phyloP scores from a whole-genome alignment of 2,113 vertebrate genomes.

The Ciconia stormi region DNA sequence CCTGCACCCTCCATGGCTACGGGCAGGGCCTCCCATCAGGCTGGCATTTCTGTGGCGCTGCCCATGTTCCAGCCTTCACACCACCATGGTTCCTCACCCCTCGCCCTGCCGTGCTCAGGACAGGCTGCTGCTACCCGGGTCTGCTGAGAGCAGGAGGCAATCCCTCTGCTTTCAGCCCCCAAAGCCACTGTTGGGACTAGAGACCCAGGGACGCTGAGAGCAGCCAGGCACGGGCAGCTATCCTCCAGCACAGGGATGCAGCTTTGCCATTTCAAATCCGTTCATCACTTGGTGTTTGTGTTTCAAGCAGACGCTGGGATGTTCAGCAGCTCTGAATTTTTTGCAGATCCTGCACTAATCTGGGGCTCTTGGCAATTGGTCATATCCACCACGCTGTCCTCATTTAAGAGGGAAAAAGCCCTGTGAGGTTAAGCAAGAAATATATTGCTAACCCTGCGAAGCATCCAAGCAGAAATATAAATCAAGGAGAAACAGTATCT shows the following conservation, averaged over 20 bases:
- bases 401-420: slow-evolving; percentile 18
- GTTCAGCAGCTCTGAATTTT: background rate
- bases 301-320: background rate
- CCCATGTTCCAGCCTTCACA: background rate
- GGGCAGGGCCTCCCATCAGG: background rate
- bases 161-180: background rate
- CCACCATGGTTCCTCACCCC: fast-evolving
- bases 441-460: background rate
- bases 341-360: slow-evolving; percentile 39
- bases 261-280: background rate
- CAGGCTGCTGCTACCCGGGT: background rate
- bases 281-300: background rate
- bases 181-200: background rate
- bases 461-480: slow-evolving; percentile 40
- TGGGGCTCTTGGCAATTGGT: background rate
- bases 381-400: background rate
- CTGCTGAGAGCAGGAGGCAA: background rate
- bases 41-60: background rate
- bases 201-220: fast-evolving
- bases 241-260: background rate
- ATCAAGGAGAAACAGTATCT: slow-evolving; percentile 37
- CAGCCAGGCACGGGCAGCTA: background rate
- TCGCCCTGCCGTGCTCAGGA: fast-evolving
- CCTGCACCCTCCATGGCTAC: background rate
- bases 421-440: slow-evolving; percentile 31